A percentile compares a stretch with the other conserved stretches of the same genome.
Conservation (phyloP, 2,113 vertebrate species). For the Aegithalos caudatus region DNA sequence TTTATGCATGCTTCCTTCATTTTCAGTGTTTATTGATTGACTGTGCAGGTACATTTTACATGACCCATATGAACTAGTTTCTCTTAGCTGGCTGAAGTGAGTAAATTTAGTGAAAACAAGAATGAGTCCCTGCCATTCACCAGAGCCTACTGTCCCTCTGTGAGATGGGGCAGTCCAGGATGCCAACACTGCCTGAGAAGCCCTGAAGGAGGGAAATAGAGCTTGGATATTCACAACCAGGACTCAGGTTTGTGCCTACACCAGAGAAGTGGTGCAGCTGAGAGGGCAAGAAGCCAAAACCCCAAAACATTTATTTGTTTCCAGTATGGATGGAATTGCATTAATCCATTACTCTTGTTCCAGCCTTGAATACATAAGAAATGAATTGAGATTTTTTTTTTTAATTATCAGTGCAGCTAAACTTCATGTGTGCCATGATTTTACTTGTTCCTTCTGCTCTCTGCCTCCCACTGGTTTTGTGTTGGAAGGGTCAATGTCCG, state of each 20-base stretch:
- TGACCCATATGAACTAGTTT: fast-evolving
- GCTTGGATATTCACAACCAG: background rate
- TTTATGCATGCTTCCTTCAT: background rate
- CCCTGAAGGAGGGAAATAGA: background rate
- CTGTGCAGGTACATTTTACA: background rate
- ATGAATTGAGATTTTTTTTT: background rate
- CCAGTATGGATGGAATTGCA: background rate
- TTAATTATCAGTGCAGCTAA: background rate
- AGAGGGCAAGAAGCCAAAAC: background rate
- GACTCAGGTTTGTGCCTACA: background rate
- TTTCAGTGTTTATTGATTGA: background rate
- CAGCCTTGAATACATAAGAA: background rate
- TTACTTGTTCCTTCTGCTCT: background rate
- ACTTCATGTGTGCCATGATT: background rate
- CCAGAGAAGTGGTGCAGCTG: background rate
- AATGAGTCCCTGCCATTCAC: fast-evolving
- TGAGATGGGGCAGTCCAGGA: background rate
- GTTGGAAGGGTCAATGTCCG: background rate
- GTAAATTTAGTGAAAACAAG: background rate
- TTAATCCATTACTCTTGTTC: background rate
- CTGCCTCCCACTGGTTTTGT: background rate
- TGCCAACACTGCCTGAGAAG: background rate
- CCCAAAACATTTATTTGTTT: background rate
- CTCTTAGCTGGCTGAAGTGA: background rate
- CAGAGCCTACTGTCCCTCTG: fast-evolving